A percentile compares a stretch with the other conserved stretches of the same genome.
Conservation (phyloP, 2,797 vertebrate genomes). For the Spea hammondii region DNA sequence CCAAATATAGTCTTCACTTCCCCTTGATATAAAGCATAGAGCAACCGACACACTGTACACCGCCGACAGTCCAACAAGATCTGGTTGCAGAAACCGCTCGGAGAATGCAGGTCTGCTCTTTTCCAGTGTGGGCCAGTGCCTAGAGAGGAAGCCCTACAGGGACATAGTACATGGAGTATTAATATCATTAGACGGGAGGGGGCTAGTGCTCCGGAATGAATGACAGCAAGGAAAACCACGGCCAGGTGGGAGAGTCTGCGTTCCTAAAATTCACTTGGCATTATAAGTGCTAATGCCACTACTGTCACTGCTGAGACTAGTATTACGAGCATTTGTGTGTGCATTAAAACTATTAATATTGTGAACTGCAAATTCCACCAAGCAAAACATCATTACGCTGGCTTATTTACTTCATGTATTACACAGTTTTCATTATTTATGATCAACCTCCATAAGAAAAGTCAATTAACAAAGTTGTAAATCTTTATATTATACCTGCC, state of each 20-base stretch:
- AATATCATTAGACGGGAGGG: not conserved
- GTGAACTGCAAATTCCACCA: no score
- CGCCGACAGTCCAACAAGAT: not conserved
- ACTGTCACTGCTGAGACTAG: not conserved
- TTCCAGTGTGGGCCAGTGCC: not conserved
- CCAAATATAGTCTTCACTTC: no score
- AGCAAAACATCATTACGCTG: no score
- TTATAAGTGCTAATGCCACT: no score
- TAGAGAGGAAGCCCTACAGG: not conserved
- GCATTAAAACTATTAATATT: no score
- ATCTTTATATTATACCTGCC: no score
- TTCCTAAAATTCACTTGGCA: not conserved
- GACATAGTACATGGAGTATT: conserved; percentile 2
- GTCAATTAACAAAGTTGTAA: no score
- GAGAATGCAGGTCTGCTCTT: not conserved
- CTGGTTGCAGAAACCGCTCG: not conserved
- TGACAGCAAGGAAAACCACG: not conserved
- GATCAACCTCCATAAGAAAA: no score
- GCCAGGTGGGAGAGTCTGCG: not conserved
- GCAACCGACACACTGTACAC: not conserved
- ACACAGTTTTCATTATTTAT: no score
- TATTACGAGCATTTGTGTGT: not conserved
- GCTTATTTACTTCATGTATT: no score
- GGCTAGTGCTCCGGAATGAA: not conserved
- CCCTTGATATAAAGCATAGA: no score